Base-by-base conservation (phyloP, 1,140 invertebrate genomes). In the Leguminivora glycinivorella region DNA sequence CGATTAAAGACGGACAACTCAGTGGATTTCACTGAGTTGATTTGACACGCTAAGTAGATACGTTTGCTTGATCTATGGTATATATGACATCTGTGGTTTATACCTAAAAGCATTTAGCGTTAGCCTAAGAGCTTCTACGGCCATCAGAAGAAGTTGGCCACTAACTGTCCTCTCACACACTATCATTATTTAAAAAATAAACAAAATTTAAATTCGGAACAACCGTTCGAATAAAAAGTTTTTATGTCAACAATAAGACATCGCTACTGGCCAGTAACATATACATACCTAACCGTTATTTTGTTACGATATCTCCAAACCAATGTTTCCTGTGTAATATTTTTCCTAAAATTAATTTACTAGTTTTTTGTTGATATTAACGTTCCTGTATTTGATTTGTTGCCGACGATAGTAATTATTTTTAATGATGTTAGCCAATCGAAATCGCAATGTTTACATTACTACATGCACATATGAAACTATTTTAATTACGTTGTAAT, bases 271-370 rank as follows among this genome's bases (percentile, higher is more conserved):
- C 58, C 25, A 31, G 24, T 60, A 31, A 63, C 7, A 26, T 31
- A 31, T 26, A n/a, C n/a, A n/a, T n/a, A n/a, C n/a, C n/a, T n/a
- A 73, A 72, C 75, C 69, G 72, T 75, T 78, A 78, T 52, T 52
- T 22, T 29, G 68, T 67, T 31, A 34, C 69, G 70, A 75, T 75
- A 73, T 60, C 74, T 67, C 70, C 17, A 31, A 4, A 31, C 29
- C 25, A 34, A 63, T 29, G 29, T 78, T 78, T 78, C 76, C 74
- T 73, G 72, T 67, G 67, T 26, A 73, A 72, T 60, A 58, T 38
- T 26, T 67, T 52, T 63, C 67, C n/a, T n/a, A n/a, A n/a, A n/a
- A n/a, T n/a, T 38, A 71, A 72, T 72, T 70, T 56, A 71, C 70
- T 70, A 74, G 43, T n/a, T n/a, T n/a, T n/a, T n/a, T 66, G 68